These are phyloP conservation scores for Euzetes globulus DNA, from an alignment of 2,888 invertebrate species.

Conservation along the genomic window DNA sequence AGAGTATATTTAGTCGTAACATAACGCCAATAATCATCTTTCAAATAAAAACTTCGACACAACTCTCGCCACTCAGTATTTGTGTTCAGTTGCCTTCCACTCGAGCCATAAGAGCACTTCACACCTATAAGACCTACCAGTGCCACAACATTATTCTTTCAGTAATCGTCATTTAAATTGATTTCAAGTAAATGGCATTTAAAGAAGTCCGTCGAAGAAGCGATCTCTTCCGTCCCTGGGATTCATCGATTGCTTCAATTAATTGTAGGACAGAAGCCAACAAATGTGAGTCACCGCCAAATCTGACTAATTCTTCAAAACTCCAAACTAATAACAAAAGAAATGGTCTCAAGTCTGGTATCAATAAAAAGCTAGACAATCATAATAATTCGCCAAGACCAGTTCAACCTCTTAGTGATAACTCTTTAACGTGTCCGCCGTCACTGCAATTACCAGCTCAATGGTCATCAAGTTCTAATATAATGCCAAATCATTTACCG, in stretches of 20 bases:
- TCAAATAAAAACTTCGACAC: slow-evolving; percentile 20
- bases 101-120: neutral
- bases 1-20: slow-evolving; percentile 31
- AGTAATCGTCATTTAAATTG: neutral
- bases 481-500: neutral
- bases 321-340: neutral
- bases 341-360: neutral
- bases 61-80: slow-evolving; percentile 1
- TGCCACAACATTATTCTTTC: neutral
- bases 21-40: slow-evolving; percentile 21
- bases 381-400: neutral
- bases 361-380: neutral
- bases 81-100: neutral
- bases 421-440: neutral
- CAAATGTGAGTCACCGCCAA: slow-evolving; percentile 7
- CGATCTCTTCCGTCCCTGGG: slow-evolving; percentile 40
- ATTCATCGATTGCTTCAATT: slow-evolving; percentile 19
- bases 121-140: neutral
- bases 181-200: slow-evolving; percentile 37
- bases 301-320: neutral
- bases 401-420: neutral
- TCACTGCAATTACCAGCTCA: neutral
- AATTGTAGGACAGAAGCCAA: neutral
- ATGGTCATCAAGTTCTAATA: neutral
- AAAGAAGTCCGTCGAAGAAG: slow-evolving; percentile 38